Evolutionary conservation across 2,888 invertebrate genomes (phyloP).

Genomic region (Pammene aurita): DNA sequence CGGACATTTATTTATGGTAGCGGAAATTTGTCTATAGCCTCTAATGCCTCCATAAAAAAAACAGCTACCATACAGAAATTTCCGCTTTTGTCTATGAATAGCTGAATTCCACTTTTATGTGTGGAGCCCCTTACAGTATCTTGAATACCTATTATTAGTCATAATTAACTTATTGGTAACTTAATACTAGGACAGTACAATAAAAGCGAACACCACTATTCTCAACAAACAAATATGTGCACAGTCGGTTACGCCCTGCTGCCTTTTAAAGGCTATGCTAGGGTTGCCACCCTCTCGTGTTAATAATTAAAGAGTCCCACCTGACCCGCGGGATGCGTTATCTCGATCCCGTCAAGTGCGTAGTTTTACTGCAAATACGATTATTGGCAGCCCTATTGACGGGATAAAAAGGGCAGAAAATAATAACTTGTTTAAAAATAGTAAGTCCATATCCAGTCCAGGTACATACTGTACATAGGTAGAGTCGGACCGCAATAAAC

Average conservation of each 20-base stretch:
- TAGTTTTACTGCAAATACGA: constrained; percentile 25
- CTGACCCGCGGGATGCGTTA: constrained; percentile 33
- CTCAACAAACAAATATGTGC: constrained; percentile 5
- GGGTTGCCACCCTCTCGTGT: constrained; percentile 24
- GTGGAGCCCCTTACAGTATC: no score
- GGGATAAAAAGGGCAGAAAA: neutral
- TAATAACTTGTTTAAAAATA: no score
- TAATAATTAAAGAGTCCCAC: constrained; percentile 37
- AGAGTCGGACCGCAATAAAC: no score
- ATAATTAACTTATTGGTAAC: neutral
- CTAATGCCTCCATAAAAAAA: no score
- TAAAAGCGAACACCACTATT: neutral
- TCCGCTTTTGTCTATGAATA: no score
- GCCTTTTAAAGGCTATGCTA: constrained; percentile 10
- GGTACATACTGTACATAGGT: no score
- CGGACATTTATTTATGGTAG: no score
- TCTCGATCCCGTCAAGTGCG: constrained; percentile 29
- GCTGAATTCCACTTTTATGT: no score
- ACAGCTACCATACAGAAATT: no score
- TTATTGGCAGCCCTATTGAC: constrained; percentile 12
- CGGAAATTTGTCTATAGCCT: no score
- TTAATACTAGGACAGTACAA: neutral
- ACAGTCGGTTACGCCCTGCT: constrained; percentile 17
- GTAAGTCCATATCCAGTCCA: no score
- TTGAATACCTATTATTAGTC: no score